Conservation (phyloP, 2,797 vertebrate species). For the Pangasius djambal region DNA sequence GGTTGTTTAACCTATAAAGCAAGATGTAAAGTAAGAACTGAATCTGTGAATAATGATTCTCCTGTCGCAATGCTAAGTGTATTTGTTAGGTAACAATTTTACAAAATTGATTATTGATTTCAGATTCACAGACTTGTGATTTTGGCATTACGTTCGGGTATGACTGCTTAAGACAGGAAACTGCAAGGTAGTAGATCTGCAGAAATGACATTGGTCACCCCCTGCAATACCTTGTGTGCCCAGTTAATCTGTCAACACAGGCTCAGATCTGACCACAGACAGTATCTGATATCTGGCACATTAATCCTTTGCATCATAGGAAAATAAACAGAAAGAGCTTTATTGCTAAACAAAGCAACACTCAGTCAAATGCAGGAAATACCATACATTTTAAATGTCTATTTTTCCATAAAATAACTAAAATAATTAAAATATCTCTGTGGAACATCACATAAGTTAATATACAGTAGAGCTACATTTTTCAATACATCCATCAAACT, state of each 20-base stretch:
- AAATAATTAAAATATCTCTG: not conserved
- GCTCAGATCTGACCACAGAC: conserved; percentile 18
- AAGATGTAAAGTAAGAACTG: not conserved
- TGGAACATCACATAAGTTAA: not conserved
- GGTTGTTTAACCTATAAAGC: not conserved
- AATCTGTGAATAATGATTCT: not conserved
- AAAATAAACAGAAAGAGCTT: conserved; percentile 10
- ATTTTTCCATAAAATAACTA: not conserved
- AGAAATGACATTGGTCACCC: not conserved
- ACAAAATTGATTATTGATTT: not conserved
- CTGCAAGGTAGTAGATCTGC: not conserved
- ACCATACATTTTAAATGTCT: not conserved
- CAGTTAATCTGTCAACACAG: conserved; percentile 46
- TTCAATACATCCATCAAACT: not conserved
- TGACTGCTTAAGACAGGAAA: not conserved
- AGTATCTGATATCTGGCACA: conserved; percentile 27
- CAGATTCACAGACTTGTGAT: not conserved
- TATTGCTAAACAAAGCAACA: conserved; percentile 8
- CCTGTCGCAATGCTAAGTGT: not conserved
- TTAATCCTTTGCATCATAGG: conserved; percentile 3
- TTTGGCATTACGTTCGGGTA: not conserved
- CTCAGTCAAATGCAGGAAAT: not conserved
- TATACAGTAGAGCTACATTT: not conserved
- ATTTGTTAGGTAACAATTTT: not conserved
- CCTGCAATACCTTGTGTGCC: not conserved